Base-by-base conservation (phyloP, 2,113 vertebrate species). In the Syngnathus typhle region DNA sequence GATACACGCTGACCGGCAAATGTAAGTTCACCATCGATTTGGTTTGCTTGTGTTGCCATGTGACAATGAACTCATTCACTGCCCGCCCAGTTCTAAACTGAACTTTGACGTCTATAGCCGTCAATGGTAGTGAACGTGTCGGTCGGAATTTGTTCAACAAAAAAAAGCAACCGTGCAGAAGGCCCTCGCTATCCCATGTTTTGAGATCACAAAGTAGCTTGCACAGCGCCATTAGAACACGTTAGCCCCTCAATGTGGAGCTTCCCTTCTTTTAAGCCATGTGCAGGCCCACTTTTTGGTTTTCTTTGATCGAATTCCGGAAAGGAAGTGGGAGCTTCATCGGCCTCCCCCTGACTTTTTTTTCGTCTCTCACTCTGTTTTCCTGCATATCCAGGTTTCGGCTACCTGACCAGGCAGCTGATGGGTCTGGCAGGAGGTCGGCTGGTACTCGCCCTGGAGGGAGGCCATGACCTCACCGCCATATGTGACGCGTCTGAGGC, bases 401-500 rank as follows among this genome's bases (percentile, higher is more conserved):
- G 97, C 80, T 94, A 98, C 91, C 93, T 99, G 90, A 99, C 96
- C 46, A 94, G 94, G 92, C 95, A 98, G 88, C 95, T 99, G 87
- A 98, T 99, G 97, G 93, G 83, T 64, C 87, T 98, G 92, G 96
- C 96, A 0, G 94, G 94, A 60, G 96, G 96, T 64, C 93, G 97
- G 1, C 23, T 98, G 0, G 91, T 99, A 51, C 91, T 99, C 23
- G 97, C 95, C 60, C 91, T 99, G 0, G 97, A 99, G 87, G 97
- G 97, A 36, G 97, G 97, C 85, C 96, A 99, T 0, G 96, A 99
- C 92, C 94, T 99, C 80, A 99, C 95, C 0, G 96, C 96, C 85
- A 99, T 99, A 80, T 99, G 97, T 0, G 97, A 99, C 37, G 96
- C 96, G 72, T 98, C 97, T 0, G 97, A 99, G 90, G 93, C 97